Evolutionary conservation across 2,797 vertebrate genomes (phyloP).

Genomic region (Chiloscyllium punctatum): DNA sequence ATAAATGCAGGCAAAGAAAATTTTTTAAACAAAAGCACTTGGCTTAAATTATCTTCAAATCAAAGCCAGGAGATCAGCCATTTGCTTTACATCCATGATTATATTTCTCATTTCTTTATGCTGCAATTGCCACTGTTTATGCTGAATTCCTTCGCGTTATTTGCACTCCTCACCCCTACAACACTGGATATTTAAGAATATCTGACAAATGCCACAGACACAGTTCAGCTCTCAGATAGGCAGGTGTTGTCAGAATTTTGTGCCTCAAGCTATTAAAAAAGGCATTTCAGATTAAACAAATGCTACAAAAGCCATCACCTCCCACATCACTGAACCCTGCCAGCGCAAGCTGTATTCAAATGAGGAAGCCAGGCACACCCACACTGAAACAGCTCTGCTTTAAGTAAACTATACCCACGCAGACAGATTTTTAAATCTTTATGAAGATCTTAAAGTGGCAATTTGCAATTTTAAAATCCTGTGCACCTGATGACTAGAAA

Average conservation of each 20-base stretch:
- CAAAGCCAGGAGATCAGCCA: background rate
- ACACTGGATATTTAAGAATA: slow-evolving; percentile 35
- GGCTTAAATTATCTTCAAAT: slow-evolving; percentile 29
- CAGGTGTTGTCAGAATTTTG: slow-evolving; percentile 36
- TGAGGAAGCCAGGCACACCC: slow-evolving; percentile 45
- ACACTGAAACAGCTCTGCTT: background rate
- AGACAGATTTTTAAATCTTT: background rate
- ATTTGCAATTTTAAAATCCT: slow-evolving; percentile 1
- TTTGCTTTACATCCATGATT: slow-evolving; percentile 2
- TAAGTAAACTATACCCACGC: background rate
- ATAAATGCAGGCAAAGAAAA: background rate
- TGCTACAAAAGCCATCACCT: slow-evolving; percentile 36
- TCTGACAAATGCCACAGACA: slow-evolving; percentile 35
- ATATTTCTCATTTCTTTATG: slow-evolving; percentile 11
- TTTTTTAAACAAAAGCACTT: background rate
- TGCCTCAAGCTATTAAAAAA: slow-evolving; percentile 37
- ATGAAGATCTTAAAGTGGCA: background rate
- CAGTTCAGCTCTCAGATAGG: slow-evolving; percentile 37
- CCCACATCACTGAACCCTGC: slow-evolving; percentile 45
- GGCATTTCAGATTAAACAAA: slow-evolving; percentile 39
- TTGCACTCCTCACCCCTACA: slow-evolving; percentile 36
- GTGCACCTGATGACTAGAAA: background rate
- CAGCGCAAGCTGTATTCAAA: slow-evolving; percentile 56
- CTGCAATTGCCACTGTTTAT: slow-evolving; percentile 33
- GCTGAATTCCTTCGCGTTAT: slow-evolving; percentile 34